Conservation (phyloP, 1,140 invertebrate genomes). For the Gonatopus flavifemur region DNA sequence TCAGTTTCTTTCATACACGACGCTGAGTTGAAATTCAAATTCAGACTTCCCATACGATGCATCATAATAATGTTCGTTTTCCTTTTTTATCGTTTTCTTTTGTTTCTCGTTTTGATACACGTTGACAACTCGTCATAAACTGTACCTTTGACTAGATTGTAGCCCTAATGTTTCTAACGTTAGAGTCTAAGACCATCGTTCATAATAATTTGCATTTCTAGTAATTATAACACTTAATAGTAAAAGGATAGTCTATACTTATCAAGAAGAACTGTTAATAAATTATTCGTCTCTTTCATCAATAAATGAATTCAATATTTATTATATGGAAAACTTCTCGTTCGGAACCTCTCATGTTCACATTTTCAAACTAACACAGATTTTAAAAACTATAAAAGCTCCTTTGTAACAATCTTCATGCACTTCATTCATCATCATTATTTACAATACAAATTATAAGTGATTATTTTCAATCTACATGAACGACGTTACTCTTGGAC, state of each 20-base stretch:
- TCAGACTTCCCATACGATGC: slow-evolving; percentile 33
- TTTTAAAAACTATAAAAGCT: no score
- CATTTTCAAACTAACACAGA: no score
- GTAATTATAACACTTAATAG: slow-evolving; percentile 50
- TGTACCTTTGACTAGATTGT: slow-evolving; percentile 54
- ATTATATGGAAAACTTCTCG: slow-evolving; percentile 26
- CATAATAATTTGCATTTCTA: slow-evolving; percentile 44
- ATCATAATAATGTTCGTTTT: slow-evolving; percentile 10
- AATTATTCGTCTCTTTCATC: slow-evolving; percentile 27
- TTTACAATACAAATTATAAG: no score
- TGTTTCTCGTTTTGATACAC: no score
- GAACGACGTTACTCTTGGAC: no score
- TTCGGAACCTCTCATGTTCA: no score
- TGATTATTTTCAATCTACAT: no score
- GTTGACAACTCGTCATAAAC: no score
- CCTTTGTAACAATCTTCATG: no score
- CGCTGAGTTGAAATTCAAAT: slow-evolving; percentile 34
- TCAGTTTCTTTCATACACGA: no score
- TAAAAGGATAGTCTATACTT: slow-evolving; percentile 50
- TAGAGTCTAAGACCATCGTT: slow-evolving; percentile 45
- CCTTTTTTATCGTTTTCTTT: not conserved
- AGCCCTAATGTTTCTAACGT: slow-evolving; percentile 48
- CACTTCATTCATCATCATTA: no score
- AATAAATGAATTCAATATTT: slow-evolving; percentile 25
- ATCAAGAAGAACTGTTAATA: slow-evolving; percentile 37